These are phyloP conservation scores for Mungos mungo DNA, from an alignment of 2,113 vertebrate species.

Conservation along the genomic window DNA sequence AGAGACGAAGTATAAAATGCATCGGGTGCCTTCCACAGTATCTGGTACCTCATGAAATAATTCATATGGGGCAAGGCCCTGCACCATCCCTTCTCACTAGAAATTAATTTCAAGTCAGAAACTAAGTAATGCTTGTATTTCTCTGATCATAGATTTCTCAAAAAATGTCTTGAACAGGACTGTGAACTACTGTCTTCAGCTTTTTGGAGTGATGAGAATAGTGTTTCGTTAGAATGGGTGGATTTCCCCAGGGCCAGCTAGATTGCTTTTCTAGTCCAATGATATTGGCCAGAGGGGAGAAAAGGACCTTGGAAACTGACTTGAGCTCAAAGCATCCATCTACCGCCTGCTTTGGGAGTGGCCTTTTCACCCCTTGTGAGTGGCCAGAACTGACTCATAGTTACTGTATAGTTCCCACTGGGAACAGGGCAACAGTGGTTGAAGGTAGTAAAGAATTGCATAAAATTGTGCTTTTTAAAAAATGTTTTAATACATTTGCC, in stretches of 20 bases:
- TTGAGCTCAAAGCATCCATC: background rate
- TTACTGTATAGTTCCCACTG: background rate
- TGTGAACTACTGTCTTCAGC: background rate
- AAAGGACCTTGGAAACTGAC: background rate
- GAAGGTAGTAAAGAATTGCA: background rate
- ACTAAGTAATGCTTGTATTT: background rate
- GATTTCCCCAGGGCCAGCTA: background rate
- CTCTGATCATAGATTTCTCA: background rate
- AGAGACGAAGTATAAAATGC: background rate
- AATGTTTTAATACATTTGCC: background rate
- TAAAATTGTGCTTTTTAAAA: background rate
- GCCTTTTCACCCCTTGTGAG: background rate
- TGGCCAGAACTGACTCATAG: background rate
- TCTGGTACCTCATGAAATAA: background rate
- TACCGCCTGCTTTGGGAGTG: background rate
- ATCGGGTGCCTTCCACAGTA: background rate
- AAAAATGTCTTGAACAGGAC: background rate
- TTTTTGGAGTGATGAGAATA: background rate
- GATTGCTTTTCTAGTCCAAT: background rate
- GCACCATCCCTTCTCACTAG: background rate
- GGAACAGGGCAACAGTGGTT: background rate
- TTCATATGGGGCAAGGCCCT: background rate
- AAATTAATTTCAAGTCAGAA: background rate
- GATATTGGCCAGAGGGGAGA: background rate
- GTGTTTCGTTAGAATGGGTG: background rate